Percentiles rank a stretch among this genome's conserved stretches.
Conservation (phyloP, 1,140 invertebrate genomes). For the Caenorhabditis inopinata region DNA sequence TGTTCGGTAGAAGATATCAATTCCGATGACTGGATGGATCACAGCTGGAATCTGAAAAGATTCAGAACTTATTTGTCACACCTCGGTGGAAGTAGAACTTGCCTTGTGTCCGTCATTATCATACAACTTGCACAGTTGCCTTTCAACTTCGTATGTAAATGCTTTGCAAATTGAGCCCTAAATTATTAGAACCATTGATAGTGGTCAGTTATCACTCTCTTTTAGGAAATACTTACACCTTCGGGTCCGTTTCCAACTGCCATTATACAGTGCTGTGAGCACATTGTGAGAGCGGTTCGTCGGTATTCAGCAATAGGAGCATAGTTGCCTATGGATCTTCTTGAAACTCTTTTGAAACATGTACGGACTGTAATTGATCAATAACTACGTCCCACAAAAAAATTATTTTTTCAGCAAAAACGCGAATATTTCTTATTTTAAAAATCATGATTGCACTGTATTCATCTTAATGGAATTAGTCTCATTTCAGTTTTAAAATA, state of each 20-base stretch:
- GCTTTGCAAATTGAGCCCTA: conserved; percentile 34
- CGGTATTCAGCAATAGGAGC: conserved; percentile 16
- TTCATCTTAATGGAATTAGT: too few relatives aligned
- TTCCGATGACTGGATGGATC: conserved; percentile 32
- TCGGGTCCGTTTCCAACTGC: conserved; percentile 24
- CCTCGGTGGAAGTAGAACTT: background rate
- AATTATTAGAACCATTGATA: too few relatives aligned
- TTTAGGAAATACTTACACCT: conserved; percentile 9
- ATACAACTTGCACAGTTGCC: conserved; percentile 3
- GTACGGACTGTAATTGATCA: background rate
- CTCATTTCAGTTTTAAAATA: too few relatives aligned
- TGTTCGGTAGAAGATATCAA: conserved; percentile 30
- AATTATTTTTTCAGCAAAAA: too few relatives aligned
- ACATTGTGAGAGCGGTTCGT: conserved; percentile 21
- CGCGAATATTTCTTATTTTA: too few relatives aligned
- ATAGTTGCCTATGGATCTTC: conserved; percentile 35
- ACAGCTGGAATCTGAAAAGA: conserved; percentile 33
- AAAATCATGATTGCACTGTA: too few relatives aligned
- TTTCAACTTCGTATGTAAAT: conserved; percentile 28
- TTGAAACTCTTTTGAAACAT: conserved; percentile 24
- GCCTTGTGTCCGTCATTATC: conserved; percentile 36
- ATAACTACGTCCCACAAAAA: too few relatives aligned
- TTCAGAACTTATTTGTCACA: background rate
- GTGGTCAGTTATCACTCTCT: too few relatives aligned
- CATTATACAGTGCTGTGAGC: conserved; percentile 38